Evolutionary conservation across 2,113 vertebrate species (phyloP), one percentile per base, ranked within the genome.

Genomic region (Desmodus rotundus): DNA sequence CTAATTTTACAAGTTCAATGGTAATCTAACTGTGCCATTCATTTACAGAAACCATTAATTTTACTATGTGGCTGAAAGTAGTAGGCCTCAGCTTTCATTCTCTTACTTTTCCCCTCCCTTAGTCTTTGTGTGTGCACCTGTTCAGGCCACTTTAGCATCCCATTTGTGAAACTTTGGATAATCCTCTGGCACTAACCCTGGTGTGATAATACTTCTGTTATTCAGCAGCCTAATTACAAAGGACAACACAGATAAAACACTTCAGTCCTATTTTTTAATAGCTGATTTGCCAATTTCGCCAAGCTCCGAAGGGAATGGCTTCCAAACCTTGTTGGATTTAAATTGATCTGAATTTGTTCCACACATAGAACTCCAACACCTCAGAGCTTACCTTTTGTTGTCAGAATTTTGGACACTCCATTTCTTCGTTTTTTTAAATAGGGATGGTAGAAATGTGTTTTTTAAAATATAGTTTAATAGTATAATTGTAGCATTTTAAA

Each of bases 91-190:
- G 98, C 98, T 99, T 99, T 99, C 99, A 99, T 98, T 98, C 95
- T 98, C 98, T 98, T 98, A 98, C 98, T 99, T 97, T 93, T 96
- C 97, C 94, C 98, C 97, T 97, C 98, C 98, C 98, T 98, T 98
- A 93, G 98, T 98, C 99, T 99, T 99, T 99, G 98, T 99, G 98
- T 98, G 98, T 99, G 99, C 99, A 99, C 99, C 99, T 99, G 99
- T 99, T 99, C 99, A 97, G 98, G 98, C 99, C 98, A 99, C 99
- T 99, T 99, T 99, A 99, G 98, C 98, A 99, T 99, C 98, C 98
- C 98, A 99, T 99, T 99, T 98, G 99, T 99, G 99, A 99, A 99
- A 99, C 99, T 99, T 99, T 98, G 98, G 98, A 98, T 99, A 99
- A 99, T 99, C 99, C 99, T 97, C 98, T 99, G 99, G 99, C 99